phyloP scores from a whole-genome alignment of 2,797 vertebrate species.

The Meda fulgida region DNA sequence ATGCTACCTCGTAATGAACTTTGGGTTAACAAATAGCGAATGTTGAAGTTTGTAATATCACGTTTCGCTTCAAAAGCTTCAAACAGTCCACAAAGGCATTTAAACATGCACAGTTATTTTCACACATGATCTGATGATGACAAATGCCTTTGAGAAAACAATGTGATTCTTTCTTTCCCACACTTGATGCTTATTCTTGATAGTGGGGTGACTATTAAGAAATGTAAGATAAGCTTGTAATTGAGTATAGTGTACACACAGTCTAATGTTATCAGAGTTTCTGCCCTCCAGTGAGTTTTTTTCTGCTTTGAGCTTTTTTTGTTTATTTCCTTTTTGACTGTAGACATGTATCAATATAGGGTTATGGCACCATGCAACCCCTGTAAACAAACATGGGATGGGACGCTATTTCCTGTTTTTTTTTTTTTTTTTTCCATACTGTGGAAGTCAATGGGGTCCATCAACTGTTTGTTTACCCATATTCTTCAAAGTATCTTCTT shows the following conservation, averaged over 20 bases:
- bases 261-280: conserved; percentile 22
- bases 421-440: too few species aligned
- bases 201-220: conserved; percentile 34
- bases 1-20: conserved; percentile 53
- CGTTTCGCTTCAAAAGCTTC: conserved; percentile 55
- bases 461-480: too few species aligned
- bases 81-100: conserved; percentile 47
- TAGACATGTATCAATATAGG: background rate
- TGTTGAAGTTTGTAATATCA: conserved; percentile 56
- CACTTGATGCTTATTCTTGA: conserved; percentile 27
- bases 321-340: conserved; percentile 3
- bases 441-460: too few species aligned
- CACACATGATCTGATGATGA: conserved; percentile 40
- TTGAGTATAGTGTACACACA: background rate
- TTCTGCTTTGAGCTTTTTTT: conserved; percentile 26
- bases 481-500: too few species aligned
- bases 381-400: background rate
- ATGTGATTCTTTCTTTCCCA: conserved; percentile 31
- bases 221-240: conserved; percentile 34
- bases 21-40: conserved; percentile 59
- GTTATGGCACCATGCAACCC: background rate
- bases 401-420: too few species aligned
- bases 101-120: conserved; percentile 45
- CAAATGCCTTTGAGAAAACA: conserved; percentile 43
- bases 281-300: background rate